These are phyloP conservation scores for Ailuropoda melanoleuca DNA, from an alignment of 2,113 vertebrate genomes.

Conservation along the genomic window DNA sequence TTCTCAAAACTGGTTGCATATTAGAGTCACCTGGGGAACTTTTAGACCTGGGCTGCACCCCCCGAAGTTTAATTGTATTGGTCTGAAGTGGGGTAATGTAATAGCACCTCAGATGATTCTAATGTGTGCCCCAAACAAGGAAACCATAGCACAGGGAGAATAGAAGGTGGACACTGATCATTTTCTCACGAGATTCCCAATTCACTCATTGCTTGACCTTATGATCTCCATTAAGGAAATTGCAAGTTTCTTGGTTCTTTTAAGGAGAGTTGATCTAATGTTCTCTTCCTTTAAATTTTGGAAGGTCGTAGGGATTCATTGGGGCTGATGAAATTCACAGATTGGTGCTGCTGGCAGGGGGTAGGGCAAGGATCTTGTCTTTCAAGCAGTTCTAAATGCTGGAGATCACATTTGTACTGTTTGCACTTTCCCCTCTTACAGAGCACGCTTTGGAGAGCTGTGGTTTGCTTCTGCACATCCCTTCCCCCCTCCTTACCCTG, in stretches of 20 bases:
- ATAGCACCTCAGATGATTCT: neutral
- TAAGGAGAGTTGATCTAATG: neutral
- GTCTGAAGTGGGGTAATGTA: neutral
- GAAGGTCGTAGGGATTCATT: neutral
- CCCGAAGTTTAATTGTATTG: neutral
- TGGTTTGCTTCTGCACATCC: neutral
- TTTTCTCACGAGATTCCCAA: neutral
- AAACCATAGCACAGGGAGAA: neutral
- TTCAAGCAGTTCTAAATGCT: neutral
- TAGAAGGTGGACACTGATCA: neutral
- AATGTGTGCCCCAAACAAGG: neutral
- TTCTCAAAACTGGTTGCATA: neutral
- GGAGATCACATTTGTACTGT: neutral
- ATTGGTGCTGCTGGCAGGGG: neutral
- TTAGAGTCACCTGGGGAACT: neutral
- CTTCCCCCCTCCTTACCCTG: neutral
- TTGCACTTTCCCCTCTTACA: neutral
- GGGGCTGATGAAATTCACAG: neutral
- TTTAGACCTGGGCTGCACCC: neutral
- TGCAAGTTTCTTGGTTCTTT: neutral
- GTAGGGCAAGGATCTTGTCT: neutral
- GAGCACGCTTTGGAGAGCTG: constrained; percentile 32
- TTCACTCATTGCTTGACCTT: neutral
- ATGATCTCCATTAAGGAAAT: neutral
- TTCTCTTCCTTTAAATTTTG: constrained; percentile 1